Evolutionary conservation across 2,888 invertebrate species (phyloP).

Genomic region (Phyllotreta cruciferae): DNA sequence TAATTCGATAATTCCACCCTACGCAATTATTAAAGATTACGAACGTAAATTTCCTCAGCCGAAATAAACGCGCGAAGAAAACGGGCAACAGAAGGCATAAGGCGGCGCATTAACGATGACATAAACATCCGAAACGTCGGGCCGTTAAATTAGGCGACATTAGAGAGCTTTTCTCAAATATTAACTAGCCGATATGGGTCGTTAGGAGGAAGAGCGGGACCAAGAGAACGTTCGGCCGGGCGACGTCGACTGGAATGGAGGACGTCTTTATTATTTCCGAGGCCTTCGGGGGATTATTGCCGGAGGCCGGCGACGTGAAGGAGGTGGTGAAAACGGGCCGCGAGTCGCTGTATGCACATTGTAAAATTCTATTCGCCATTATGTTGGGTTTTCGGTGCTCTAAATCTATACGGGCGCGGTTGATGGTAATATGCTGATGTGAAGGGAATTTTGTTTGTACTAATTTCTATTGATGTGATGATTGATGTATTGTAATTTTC

Average conservation of each 20-base stretch:
- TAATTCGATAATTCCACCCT: not conserved
- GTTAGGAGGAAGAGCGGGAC: conserved; percentile 28
- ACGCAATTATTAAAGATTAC: conserved; percentile 4
- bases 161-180: conserved; percentile 33
- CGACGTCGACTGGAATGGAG: not conserved
- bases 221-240: conserved; percentile 6
- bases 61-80: conserved; percentile 13
- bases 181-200: conserved; percentile 33
- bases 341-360: no score
- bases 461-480: no score
- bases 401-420: no score
- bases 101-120: conserved; percentile 18
- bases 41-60: conserved; percentile 11
- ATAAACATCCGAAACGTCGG: conserved; percentile 27
- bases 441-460: no score
- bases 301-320: not conserved
- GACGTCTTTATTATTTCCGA: conserved; percentile 16
- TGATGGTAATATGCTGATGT: no score
- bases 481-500: no score
- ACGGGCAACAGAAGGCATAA: conserved; percentile 5
- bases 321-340: not conserved
- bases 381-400: no score
- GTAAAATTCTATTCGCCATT: no score
- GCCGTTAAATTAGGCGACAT: conserved; percentile 27
- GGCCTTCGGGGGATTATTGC: conserved; percentile 16